These are phyloP conservation scores for Galeopsomyia nigrocyanea DNA, from an alignment of 2,888 invertebrate species.

Conservation along the genomic window DNA sequence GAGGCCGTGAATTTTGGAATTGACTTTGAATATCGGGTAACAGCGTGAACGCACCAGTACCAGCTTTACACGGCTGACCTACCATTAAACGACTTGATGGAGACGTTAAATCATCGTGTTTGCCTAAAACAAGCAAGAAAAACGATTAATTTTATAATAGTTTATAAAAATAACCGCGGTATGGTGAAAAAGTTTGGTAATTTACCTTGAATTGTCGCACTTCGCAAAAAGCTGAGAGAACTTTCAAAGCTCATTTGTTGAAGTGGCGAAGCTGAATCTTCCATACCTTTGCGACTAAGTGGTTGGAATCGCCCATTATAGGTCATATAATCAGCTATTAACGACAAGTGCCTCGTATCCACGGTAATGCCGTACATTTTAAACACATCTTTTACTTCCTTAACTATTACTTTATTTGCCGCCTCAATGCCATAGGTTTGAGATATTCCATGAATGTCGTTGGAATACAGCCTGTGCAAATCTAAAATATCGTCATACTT, in stretches of 20 bases:
- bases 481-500: constrained; percentile 84
- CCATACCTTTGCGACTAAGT: constrained; percentile 92
- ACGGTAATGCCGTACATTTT: constrained; percentile 97
- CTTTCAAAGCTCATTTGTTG: constrained; percentile 99
- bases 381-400: constrained; percentile 96
- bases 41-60: constrained; percentile 76
- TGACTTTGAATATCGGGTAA: constrained; percentile 39
- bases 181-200: background rate
- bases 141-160: constrained; percentile 2
- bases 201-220: constrained; percentile 78
- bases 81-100: constrained; percentile 91
- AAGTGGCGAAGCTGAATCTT: constrained; percentile 89
- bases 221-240: constrained; percentile 86
- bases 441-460: constrained; percentile 93
- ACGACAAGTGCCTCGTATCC: constrained; percentile 90
- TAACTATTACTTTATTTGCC: constrained; percentile 89
- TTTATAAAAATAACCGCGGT: constrained; percentile 6
- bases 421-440: constrained; percentile 97
- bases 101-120: constrained; percentile 81
- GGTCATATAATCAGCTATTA: constrained; percentile 99
- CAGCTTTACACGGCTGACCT: constrained; percentile 85
- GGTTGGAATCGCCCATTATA: constrained; percentile 91
- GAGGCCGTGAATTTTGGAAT: constrained; percentile 19
- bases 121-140: constrained; percentile 71
- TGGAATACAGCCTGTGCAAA: constrained; percentile 87